Conservation (phyloP, 2,888 invertebrate species). For the Scaptomyza tumidula region DNA sequence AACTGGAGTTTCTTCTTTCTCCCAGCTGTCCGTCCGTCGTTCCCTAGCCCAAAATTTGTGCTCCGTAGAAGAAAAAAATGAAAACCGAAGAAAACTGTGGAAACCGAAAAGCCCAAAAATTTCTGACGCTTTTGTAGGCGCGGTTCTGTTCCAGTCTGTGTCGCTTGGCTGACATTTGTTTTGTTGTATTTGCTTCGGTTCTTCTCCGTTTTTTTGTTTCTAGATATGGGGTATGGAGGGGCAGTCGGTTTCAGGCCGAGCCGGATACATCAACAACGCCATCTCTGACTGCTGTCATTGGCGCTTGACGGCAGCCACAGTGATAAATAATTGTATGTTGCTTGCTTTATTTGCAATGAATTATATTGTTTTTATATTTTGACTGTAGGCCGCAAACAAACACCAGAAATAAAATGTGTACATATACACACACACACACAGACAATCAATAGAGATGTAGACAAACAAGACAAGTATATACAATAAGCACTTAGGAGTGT, state of each 20-base stretch:
- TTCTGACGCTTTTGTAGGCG: slow-evolving; percentile 62
- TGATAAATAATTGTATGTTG: slow-evolving; percentile 75
- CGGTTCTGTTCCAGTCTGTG: slow-evolving; percentile 36
- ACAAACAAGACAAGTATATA: slow-evolving; percentile 48
- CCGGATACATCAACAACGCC: slow-evolving; percentile 28
- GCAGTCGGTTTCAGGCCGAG: slow-evolving; percentile 14
- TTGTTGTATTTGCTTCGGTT: slow-evolving; percentile 41
- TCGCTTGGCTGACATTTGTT: slow-evolving; percentile 65
- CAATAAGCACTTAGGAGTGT: slow-evolving; percentile 57
- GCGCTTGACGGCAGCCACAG: slow-evolving; percentile 47
- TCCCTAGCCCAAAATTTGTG: no score
- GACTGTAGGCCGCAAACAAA: slow-evolving; percentile 14
- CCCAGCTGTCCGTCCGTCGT: not conserved
- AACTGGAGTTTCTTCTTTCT: slow-evolving; percentile 19
- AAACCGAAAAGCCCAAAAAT: slow-evolving; percentile 47
- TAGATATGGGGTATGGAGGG: no score
- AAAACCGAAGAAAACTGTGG: slow-evolving; percentile 11
- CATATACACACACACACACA: slow-evolving; percentile 21
- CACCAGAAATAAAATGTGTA: slow-evolving; percentile 21
- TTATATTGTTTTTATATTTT: slow-evolving; percentile 58
- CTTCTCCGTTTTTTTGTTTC: not conserved
- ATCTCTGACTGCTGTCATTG: slow-evolving; percentile 45
- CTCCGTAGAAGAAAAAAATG: no score
- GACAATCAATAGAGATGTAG: slow-evolving; percentile 3
- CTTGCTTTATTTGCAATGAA: slow-evolving; percentile 70